These are phyloP conservation scores for Lutjanus erythropterus DNA, from an alignment of 2,113 vertebrate genomes.

Conservation along the genomic window DNA sequence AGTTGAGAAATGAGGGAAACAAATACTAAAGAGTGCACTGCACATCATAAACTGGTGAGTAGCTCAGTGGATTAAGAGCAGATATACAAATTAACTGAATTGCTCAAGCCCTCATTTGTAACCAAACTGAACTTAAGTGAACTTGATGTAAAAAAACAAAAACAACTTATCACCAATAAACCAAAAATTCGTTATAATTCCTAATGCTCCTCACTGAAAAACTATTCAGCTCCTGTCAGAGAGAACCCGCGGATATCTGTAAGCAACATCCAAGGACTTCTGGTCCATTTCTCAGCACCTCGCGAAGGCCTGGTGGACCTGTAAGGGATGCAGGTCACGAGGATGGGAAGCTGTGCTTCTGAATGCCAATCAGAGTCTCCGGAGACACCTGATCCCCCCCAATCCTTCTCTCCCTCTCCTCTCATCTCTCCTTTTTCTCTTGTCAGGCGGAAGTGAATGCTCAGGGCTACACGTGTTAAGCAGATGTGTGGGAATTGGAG, in stretches of 20 bases:
- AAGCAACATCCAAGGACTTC: constrained; percentile 8
- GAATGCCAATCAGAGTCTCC: constrained; percentile 67
- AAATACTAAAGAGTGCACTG: background rate
- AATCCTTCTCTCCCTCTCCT: constrained; percentile 32
- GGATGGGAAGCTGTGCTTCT: constrained; percentile 36
- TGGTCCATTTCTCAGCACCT: constrained; percentile 22
- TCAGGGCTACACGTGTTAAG: constrained; percentile 75
- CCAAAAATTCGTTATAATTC: background rate
- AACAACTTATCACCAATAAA: background rate
- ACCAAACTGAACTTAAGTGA: background rate
- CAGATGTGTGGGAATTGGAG: constrained; percentile 69
- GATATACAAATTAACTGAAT: background rate
- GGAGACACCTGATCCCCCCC: constrained; percentile 49
- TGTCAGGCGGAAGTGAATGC: constrained; percentile 68
- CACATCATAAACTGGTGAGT: background rate
- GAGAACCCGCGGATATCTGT: background rate
- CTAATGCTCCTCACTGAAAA: background rate
- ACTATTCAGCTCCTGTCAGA: background rate
- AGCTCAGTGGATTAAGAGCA: background rate
- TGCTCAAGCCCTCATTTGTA: background rate
- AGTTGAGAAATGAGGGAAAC: background rate
- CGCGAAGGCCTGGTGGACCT: constrained; percentile 29
- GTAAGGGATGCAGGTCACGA: constrained; percentile 44
- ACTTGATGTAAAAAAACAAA: background rate
- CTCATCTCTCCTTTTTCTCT: constrained; percentile 49